Evolutionary conservation across 2,797 vertebrate genomes (phyloP), one percentile per base, ranked within the genome.

Genomic region (Eleutherodactylus coqui): DNA sequence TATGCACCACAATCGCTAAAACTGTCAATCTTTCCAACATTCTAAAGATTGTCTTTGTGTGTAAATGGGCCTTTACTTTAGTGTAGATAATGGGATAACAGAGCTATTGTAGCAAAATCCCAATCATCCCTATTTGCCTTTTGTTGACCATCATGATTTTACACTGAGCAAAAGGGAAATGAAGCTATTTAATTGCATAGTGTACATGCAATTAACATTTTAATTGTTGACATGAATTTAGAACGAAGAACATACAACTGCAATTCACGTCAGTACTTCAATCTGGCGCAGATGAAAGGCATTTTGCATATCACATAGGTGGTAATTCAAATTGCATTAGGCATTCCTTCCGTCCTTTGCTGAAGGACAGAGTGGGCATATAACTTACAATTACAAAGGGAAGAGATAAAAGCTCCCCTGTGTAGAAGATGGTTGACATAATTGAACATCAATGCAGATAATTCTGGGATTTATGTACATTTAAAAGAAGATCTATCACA

Each of bases 361-460:
- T 84, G 86, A 87, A 87, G 86, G 86, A 84, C 86, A 76, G 27
- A 80, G 75, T 84, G 86, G 55, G 82, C 55, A 84, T 87, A 84
- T 87, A 87, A 87, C 86, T 87, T 84, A 87, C 86, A 87, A 87
- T 87, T 87, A 87, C 82, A 80, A 64, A 84, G 36, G 53, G 17
- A 84, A 84, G 69, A 84, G 86, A 87, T 87, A 87, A 87, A 80
- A 73, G 77, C 86, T 87, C 86, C 86, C 86, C 86, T 84, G 86
- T 87, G 86, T 69, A 75, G 82, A 73, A 60, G 43, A 84, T 87
- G 82, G 82, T 87, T 87, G 86, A 84, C 82, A 84, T 87, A 87
- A 87, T 84, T 87, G 86, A 87, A 87, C 86, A 87, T 87, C 86
- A 84, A 87, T 81, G 86, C 76, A 43, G 82, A 87, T 84, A 87